Conservation (phyloP, 2,888 invertebrate genomes). For the Patella caerulea region DNA sequence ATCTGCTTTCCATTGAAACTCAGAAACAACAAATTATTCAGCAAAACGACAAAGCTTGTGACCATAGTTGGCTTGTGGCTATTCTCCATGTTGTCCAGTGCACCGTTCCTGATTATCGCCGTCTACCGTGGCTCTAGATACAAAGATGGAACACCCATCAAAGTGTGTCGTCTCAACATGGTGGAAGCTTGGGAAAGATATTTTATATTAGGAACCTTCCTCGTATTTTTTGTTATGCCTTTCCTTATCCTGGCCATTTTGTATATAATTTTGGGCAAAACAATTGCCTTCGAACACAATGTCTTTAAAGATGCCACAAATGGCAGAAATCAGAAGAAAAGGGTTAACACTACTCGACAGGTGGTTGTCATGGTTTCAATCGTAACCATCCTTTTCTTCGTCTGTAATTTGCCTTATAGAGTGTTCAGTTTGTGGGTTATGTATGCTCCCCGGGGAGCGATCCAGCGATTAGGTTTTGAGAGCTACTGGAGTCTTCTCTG, state of each 20-base stretch:
- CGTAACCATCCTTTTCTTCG: conserved; percentile 46
- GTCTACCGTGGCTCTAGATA: conserved; percentile 35
- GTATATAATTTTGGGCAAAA: conserved; percentile 32
- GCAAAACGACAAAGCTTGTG: conserved; percentile 21
- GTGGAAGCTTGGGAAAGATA: conserved; percentile 32
- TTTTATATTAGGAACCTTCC: conserved; percentile 33
- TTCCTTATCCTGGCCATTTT: conserved; percentile 35
- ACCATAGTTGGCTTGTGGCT: conserved; percentile 46
- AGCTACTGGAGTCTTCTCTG: conserved; percentile 41
- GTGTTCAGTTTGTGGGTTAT: conserved; percentile 46
- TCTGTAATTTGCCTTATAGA: conserved; percentile 50
- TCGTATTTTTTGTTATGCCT: conserved; percentile 39
- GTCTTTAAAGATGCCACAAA: conserved; percentile 6
- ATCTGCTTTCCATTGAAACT: conserved; percentile 86
- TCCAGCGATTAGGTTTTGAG: conserved; percentile 42
- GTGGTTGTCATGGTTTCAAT: conserved; percentile 45
- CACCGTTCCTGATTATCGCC: conserved; percentile 69
- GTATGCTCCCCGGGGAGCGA: conserved; percentile 33
- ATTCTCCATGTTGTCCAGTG: conserved; percentile 56
- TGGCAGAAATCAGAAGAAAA: conserved; percentile 14
- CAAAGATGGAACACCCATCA: conserved; percentile 48
- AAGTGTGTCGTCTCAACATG: conserved; percentile 44
- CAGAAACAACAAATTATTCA: conserved; percentile 23
- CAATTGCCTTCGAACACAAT: conserved; percentile 13
- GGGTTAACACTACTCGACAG: conserved; percentile 24